Base-by-base conservation (phyloP, 2,888 invertebrate genomes). In the Eilema sororculum region DNA sequence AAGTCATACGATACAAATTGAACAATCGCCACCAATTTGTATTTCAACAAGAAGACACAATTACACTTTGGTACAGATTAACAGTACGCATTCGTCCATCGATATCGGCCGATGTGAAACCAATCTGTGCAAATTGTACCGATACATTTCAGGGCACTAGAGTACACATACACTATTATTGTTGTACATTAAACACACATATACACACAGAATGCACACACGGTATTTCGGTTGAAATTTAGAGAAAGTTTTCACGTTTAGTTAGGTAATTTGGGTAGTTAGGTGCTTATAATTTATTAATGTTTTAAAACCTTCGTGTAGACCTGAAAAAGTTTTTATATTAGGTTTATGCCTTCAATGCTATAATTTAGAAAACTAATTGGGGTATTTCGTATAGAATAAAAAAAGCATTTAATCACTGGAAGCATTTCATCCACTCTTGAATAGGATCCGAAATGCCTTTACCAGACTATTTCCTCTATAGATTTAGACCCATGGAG, bases 51-150 rank as follows among this genome's bases (percentile, higher is more conserved):
- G 90, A 89, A 86, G 87, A 85, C 84, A 84, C 85, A 84, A 86
- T 88, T 85, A 84, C 87, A 81, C 86, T 86, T 83, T 80, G 78
- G 79, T 72, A 78, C 81, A 87, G 88, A 90, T 91, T 90, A 91
- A 89, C 89, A 84, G 77, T 83, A 82, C 78, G 78, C 84, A 86
- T 86, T 85, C 87, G 87, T 86, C 86, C 86, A 78, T 74, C 80
- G 75, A 78, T 79, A 77, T 74, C 78, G 75, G 84, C 77, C 86
- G 86, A 86, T 89, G 84, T 86, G 85, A 85, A 85, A 86, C 87
- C 89, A 88, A 90, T 90, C 88, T 86, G 85, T 77, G 79, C 80
- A 84, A 89, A 90, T 88, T 85, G 86, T 84, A 80, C 81, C 85
- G 80, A 88, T 89, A 84, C 78, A 78, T 87, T 86, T 78, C 74